Evolutionary conservation across 1,140 invertebrate genomes (phyloP).

Genomic region (Temnothorax nylanderi): DNA sequence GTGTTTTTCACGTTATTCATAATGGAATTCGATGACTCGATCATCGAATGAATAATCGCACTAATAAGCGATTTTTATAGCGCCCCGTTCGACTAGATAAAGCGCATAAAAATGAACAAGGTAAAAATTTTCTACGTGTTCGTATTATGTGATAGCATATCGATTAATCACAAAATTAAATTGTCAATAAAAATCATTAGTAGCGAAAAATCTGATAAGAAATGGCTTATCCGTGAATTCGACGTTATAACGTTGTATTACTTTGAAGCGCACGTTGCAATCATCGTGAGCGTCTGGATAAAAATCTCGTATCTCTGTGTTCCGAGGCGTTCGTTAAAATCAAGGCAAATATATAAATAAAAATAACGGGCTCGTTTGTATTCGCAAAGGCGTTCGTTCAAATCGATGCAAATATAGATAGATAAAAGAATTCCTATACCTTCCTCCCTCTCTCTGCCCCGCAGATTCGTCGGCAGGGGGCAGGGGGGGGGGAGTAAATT

Average conservation of each 20-base stretch:
- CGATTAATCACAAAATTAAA: neutral
- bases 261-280: neutral
- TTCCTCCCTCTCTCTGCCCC: neutral
- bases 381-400: neutral
- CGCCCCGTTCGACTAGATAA: neutral
- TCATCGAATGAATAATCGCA: neutral
- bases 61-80: neutral
- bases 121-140: neutral
- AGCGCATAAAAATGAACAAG: too few species aligned
- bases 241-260: neutral
- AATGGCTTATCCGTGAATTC: neutral
- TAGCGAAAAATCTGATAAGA: neutral
- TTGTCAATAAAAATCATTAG: neutral
- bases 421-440: neutral
- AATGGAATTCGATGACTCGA: neutral
- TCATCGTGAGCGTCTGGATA: neutral
- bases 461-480: neutral
- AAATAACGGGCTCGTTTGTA: neutral
- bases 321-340: neutral
- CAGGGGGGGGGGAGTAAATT: neutral
- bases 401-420: neutral
- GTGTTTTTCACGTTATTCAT: conserved; percentile 2
- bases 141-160: neutral
- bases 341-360: conserved; percentile 7
- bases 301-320: neutral